phyloP scores from a whole-genome alignment of 1,140 invertebrate species.

The Zaprionus vittiger region DNA sequence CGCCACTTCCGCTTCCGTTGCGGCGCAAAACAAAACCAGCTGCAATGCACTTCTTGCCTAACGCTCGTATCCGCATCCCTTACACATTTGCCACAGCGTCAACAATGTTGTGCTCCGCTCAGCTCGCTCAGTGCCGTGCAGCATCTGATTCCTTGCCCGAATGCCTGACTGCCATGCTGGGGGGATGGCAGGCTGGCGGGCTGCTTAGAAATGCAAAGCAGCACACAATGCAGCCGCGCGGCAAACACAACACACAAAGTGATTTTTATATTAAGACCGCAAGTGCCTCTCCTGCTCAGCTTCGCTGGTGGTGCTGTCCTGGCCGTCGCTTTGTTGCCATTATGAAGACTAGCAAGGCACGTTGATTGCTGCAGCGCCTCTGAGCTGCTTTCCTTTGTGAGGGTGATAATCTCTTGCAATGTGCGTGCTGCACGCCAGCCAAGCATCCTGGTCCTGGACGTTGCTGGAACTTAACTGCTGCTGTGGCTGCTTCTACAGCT shows the following conservation, averaged over 20 bases:
- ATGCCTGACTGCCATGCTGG: slow-evolving; percentile 23
- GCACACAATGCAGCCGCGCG: slow-evolving; percentile 52
- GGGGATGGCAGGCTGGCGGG: background rate
- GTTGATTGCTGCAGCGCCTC: slow-evolving; percentile 74
- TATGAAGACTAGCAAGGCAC: slow-evolving; percentile 75
- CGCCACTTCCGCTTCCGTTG: slow-evolving; percentile 68
- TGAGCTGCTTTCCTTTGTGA: slow-evolving; percentile 18
- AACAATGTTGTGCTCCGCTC: slow-evolving; percentile 64
- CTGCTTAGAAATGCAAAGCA: slow-evolving; percentile 82
- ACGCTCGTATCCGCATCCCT: slow-evolving; percentile 32
- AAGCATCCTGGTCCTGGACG: slow-evolving; percentile 30
- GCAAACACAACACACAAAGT: slow-evolving; percentile 82
- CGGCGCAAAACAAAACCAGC: slow-evolving; percentile 52
- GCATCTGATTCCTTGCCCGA: background rate
- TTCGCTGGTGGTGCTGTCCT: slow-evolving; percentile 20
- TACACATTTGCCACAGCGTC: slow-evolving; percentile 52
- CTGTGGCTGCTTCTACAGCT: slow-evolving; percentile 20
- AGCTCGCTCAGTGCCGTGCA: background rate
- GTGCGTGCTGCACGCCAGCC: slow-evolving; percentile 77
- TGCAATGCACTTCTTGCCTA: slow-evolving; percentile 39
- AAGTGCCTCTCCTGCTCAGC: slow-evolving; percentile 63
- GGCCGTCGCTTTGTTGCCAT: slow-evolving; percentile 74
- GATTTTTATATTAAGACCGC: slow-evolving; percentile 83
- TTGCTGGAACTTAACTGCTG: slow-evolving; percentile 43
- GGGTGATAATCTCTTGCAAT: slow-evolving; percentile 72